Evolutionary conservation across 2,888 invertebrate species (phyloP).

Genomic region (Drosophila acutilabella): DNA sequence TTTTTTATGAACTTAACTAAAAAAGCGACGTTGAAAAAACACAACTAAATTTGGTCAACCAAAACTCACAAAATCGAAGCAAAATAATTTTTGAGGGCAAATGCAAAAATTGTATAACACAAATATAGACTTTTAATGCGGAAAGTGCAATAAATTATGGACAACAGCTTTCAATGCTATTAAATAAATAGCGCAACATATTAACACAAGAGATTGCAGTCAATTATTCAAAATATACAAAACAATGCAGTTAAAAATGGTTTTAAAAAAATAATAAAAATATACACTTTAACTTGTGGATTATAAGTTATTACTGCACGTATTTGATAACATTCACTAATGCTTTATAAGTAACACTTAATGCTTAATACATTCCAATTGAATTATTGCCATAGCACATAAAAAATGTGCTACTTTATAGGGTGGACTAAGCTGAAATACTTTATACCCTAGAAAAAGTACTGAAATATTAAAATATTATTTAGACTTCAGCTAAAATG

Average conservation of each 20-base stretch:
- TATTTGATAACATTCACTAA: not conserved
- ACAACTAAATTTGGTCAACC: constrained; percentile 50
- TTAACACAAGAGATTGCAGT: not conserved
- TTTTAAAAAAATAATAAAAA: no score
- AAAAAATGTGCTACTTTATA: not conserved
- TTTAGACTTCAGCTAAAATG: no score
- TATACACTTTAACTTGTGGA: not conserved
- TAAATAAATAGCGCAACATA: constrained; percentile 27
- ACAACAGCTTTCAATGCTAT: constrained; percentile 26
- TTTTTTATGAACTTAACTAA: constrained; percentile 54
- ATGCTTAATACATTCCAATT: not conserved
- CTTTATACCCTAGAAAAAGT: not conserved
- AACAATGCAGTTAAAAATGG: not conserved
- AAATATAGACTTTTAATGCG: constrained; percentile 23
- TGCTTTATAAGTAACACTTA: not conserved
- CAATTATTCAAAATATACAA: not conserved
- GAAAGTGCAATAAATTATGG: constrained; percentile 27
- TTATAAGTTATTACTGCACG: not conserved
- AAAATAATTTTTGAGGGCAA: constrained; percentile 18
- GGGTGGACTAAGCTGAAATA: not conserved
- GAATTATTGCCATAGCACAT: not conserved
- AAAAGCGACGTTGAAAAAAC: constrained; percentile 9
- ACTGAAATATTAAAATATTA: not conserved
- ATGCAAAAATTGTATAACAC: constrained; percentile 14
- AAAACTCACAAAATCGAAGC: constrained; percentile 31